Conservation (phyloP, 2,113 vertebrate genomes). For the Echinops telfairi region DNA sequence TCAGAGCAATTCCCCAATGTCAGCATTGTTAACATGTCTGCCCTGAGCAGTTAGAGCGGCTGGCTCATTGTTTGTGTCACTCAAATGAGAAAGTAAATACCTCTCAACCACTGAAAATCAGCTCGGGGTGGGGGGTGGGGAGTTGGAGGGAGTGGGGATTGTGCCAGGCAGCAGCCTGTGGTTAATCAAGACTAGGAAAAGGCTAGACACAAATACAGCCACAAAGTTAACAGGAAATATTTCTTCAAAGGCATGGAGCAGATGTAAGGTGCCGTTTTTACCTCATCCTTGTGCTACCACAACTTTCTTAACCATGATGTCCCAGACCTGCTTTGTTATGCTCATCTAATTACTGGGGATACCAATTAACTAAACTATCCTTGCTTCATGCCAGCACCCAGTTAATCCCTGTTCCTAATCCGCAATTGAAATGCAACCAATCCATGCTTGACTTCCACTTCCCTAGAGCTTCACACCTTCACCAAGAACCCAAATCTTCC, state of each 20-base stretch:
- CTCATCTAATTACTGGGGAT: not conserved
- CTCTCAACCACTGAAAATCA: not conserved
- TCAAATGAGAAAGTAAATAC: slow-evolving; percentile 5
- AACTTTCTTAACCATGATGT: too few relatives aligned
- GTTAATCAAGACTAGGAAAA: not conserved
- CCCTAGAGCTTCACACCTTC: not conserved
- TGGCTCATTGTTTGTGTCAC: not conserved
- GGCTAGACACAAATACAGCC: not conserved
- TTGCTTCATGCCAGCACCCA: not conserved
- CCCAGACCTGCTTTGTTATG: too few relatives aligned
- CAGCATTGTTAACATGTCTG: not conserved
- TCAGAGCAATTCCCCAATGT: not conserved
- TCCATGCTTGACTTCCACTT: not conserved
- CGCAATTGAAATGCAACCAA: not conserved
- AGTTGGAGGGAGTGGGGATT: not conserved
- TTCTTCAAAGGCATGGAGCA: not conserved
- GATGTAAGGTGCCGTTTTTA: not conserved
- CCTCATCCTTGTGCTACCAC: too few relatives aligned
- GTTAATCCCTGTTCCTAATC: not conserved
- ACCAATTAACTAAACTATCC: not conserved
- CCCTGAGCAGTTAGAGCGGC: not conserved
- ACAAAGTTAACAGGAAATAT: not conserved
- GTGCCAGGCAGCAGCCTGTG: not conserved
- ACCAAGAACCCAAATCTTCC: not conserved
- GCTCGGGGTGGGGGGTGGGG: not conserved